Base-by-base conservation (phyloP, 2,888 invertebrate genomes). In the Rhodophaea formosa region DNA sequence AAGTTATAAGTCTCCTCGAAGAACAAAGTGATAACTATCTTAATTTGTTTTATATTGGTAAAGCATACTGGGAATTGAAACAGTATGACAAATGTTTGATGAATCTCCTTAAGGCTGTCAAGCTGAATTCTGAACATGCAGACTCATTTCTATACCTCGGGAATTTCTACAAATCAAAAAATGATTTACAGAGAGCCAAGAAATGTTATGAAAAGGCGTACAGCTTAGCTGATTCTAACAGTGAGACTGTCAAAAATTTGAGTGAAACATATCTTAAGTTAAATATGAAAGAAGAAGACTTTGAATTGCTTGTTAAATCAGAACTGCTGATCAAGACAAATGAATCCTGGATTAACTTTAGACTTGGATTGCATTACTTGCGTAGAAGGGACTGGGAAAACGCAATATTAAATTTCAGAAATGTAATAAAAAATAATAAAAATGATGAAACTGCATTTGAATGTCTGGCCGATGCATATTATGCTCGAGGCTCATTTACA, bases 401-500 rank as follows among this genome's bases (percentile, higher is more conserved):
- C 72, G 96, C 98, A 14, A 95, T 97, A 52, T 92, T 94, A 59
- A 93, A 94, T 71, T 94, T 98, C 65, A 94, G 97, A 69, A 93
- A 92, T 76, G 95, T 95, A 49, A 93, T 96, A 7, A 93, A 95
- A 78, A 84, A 87, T 53, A 93, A 96, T 75, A 92, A 94, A 8
- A 91, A 90, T 62, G 95, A 97, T 82, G 93, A 94, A 92, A 94
- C 91, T 67, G 93, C 95, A 66, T 97, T 97, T 96, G 97, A 98
- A 84, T 95, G 96, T 65, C 87, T 98, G 66, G 98, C 96, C 43
- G 98, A 98, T 91, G 96, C 97, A 0, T 98, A 98, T 82, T 93
- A 95, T 71, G 93, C 94, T n/a, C 92, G 97, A 67, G 98, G 98
- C 1, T 97, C 98, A n/a, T 96, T 94, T 75, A 95, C 95, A 49